These are phyloP conservation scores for Natator depressus DNA, from an alignment of 2,113 vertebrate species.

Conservation along the genomic window DNA sequence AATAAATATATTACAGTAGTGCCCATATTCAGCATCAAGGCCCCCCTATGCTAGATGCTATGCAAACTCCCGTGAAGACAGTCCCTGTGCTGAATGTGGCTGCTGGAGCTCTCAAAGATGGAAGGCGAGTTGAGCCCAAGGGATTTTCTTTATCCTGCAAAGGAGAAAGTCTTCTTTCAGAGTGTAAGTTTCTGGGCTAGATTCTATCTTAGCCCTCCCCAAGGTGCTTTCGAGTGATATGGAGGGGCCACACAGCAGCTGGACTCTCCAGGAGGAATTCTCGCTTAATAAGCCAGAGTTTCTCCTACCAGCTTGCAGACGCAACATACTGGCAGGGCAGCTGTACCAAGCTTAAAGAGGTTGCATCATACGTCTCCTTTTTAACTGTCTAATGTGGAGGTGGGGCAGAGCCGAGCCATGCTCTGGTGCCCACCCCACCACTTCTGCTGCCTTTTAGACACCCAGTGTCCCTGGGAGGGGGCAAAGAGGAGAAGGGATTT, in stretches of 20 bases:
- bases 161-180: conserved; percentile 42
- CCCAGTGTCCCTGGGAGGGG: no score
- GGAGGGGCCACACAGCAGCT: fast-evolving
- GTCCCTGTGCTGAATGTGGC: neutral
- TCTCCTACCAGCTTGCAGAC: neutral
- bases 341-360: neutral
- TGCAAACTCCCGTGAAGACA: neutral
- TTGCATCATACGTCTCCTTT: neutral
- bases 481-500: no score
- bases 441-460: neutral
- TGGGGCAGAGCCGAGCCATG: neutral
- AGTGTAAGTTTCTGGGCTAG: neutral
- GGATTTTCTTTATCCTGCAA: neutral
- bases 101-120: neutral
- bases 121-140: neutral
- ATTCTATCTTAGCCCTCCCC: neutral
- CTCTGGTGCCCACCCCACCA: neutral
- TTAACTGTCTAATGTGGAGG: neutral
- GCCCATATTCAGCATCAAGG: neutral
- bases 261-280: fast-evolving
- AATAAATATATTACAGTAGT: neutral
- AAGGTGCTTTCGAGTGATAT: neutral
- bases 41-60: neutral
- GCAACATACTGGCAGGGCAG: neutral
- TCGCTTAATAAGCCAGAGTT: neutral